phyloP scores from a whole-genome alignment of 2,888 invertebrate genomes.

The Urechis unicinctus region DNA sequence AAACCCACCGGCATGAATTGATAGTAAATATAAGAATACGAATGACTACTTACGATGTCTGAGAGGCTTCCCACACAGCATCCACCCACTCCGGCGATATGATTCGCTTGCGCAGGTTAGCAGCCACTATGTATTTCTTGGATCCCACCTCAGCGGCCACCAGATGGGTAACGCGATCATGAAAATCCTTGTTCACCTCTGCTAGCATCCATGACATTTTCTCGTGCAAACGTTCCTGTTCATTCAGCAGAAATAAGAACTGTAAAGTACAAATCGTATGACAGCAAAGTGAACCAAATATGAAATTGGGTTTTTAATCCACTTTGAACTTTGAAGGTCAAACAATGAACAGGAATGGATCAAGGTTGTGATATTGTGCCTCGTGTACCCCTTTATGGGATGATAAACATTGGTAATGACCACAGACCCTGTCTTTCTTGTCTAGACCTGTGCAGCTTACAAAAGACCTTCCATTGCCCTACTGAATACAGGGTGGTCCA shows the following conservation, averaged over 20 bases:
- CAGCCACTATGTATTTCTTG: slow-evolving; percentile 57
- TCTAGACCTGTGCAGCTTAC: slow-evolving; percentile 44
- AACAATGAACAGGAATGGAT: slow-evolving; percentile 73
- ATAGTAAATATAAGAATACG: no score
- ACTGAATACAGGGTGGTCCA: slow-evolving; percentile 70
- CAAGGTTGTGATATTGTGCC: no score
- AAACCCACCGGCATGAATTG: no score
- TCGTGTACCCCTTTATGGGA: no score
- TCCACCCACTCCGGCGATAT: slow-evolving; percentile 75
- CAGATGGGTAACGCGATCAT: slow-evolving; percentile 67
- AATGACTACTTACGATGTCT: no score
- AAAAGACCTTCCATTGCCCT: slow-evolving; percentile 64
- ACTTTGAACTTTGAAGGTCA: slow-evolving; percentile 79
- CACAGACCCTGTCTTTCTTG: slow-evolving; percentile 30
- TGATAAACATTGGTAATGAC: no score
- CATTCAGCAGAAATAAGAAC: background rate
- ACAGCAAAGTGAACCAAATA: background rate
- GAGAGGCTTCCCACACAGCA: slow-evolving; percentile 71
- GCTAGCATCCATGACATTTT: slow-evolving; percentile 50
- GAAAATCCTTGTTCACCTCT: slow-evolving; percentile 40
- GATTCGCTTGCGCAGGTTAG: slow-evolving; percentile 63
- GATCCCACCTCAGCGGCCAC: slow-evolving; percentile 59
- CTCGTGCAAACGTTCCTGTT: slow-evolving; percentile 16
- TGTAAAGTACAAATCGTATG: background rate
- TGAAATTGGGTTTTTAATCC: no score